Evolutionary conservation across 2,888 invertebrate species (phyloP), one percentile per base, ranked within the genome.

Genomic region (Tuta absoluta): DNA sequence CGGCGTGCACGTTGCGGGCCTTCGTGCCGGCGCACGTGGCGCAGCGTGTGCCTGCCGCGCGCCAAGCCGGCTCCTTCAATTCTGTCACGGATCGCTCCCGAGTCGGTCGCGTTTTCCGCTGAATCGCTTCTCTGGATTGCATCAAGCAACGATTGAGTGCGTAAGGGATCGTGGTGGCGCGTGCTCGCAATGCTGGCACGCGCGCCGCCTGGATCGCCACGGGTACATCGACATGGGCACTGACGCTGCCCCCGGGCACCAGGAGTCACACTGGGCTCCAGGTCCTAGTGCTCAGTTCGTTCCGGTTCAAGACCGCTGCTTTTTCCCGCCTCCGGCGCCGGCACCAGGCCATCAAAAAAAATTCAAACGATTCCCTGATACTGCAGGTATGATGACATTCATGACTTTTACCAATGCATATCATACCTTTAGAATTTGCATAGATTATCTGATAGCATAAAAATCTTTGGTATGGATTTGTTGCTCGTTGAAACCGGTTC

Each of bases 151-250:
- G 67, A 86, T 86, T 83, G 86, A 87, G 82, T 75, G 77, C 65
- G 67, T 76, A 65, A 80, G 75, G 70, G 71, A 79, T 71, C 80
- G 77, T 81, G 85, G 82, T 86, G 87, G 79, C 85, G 86, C 81
- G 68, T 69, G 76, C 67, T 63, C 71, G 74, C 81, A 72, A 72
- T 79, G 82, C 75, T 75, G 77, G 79, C 77, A 82, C 64, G 71
- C 73, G 63, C 83, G 71, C 58, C 83, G 82, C 57, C 72, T 87
- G 75, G 93, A 93, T 77, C 89, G 87, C 61, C 92, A 93, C 85
- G 93, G 93, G 3, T 93, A 93, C 69, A 90, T 92, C 75, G 92
- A 93, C 69, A 93, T 93, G 93, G 89, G 86, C 70, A 79, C 82
- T 67, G 76, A 84, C 62, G 71, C 77, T 1, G 66, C 72, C 1